Percentiles rank a stretch among this genome's conserved stretches.
Conservation (phyloP, 2,113 vertebrate species). For the Trachemys scripta region DNA sequence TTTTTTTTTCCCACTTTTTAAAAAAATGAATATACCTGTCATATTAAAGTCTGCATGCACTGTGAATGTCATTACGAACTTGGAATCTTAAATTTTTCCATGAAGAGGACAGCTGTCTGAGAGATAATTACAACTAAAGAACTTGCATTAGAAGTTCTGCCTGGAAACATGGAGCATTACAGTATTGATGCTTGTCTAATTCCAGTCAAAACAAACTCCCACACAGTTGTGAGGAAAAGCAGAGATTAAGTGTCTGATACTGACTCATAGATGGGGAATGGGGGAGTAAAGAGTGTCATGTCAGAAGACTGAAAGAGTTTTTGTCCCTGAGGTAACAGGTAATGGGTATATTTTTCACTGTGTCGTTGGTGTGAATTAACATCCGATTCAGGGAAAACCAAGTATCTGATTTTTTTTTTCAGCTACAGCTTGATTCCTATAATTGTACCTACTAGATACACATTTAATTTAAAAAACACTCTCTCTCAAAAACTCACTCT, state of each 20-base stretch:
- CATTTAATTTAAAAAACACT: not conserved
- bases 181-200: slow-evolving; percentile 1
- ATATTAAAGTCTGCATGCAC: not conserved
- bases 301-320: not conserved
- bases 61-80: not conserved
- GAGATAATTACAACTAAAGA: not conserved
- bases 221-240: not conserved
- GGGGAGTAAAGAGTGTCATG: not conserved
- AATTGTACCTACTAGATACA: not conserved
- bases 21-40: not conserved
- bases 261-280: not conserved
- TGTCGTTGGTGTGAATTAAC: not conserved
- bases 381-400: accelerated
- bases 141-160: not conserved
- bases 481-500: not conserved
- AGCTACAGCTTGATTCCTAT: not conserved
- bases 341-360: not conserved
- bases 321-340: not conserved
- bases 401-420: not conserved
- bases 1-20: not conserved
- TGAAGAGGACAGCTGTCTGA: not conserved
- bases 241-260: not conserved
- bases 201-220: not conserved
- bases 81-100: not conserved
- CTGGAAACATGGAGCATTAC: not conserved